These are phyloP conservation scores for Hipposideros larvatus DNA, from an alignment of 2,797 vertebrate genomes.

Conservation along the genomic window DNA sequence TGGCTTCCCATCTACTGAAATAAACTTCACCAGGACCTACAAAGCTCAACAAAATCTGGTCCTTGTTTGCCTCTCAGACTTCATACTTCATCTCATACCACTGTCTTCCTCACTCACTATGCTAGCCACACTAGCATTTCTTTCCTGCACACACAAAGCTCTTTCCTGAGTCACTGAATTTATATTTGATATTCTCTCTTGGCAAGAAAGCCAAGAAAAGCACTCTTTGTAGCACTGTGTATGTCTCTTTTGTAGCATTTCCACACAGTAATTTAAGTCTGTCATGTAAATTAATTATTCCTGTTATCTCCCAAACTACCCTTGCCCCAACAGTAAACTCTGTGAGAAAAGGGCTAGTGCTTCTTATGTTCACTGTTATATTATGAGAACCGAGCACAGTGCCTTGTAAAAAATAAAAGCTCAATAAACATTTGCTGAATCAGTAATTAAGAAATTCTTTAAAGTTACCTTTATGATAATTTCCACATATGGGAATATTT, in stretches of 20 bases:
- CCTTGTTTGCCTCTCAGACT: not conserved
- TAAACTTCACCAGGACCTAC: conserved; percentile 24
- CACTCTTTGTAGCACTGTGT: not conserved
- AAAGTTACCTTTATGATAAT: conserved; percentile 5
- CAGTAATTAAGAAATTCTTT: conserved; percentile 49
- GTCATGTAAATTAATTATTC: conserved; percentile 22
- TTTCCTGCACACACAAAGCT: not conserved
- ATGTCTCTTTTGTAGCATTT: conserved; percentile 23
- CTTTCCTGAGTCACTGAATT: conserved; percentile 10
- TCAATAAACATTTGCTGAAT: not conserved
- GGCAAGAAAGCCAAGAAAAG: conserved; percentile 21
- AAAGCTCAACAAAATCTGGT: not conserved
- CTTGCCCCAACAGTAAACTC: not conserved
- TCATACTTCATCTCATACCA: not conserved
- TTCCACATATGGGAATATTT: conserved; percentile 49
- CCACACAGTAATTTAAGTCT: not conserved
- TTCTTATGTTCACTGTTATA: not conserved
- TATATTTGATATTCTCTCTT: conserved; percentile 38
- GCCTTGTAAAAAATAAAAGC: not conserved
- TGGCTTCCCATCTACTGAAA: not conserved
- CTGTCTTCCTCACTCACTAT: conserved; percentile 5
- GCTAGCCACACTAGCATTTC: not conserved
- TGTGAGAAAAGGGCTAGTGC: not conserved
- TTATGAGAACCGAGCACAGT: not conserved
- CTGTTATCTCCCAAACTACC: conserved; percentile 41